Evolutionary conservation across 2,888 invertebrate genomes (phyloP), one percentile per base, ranked within the genome.

Genomic region (Hermaeophaga mercurialis): DNA sequence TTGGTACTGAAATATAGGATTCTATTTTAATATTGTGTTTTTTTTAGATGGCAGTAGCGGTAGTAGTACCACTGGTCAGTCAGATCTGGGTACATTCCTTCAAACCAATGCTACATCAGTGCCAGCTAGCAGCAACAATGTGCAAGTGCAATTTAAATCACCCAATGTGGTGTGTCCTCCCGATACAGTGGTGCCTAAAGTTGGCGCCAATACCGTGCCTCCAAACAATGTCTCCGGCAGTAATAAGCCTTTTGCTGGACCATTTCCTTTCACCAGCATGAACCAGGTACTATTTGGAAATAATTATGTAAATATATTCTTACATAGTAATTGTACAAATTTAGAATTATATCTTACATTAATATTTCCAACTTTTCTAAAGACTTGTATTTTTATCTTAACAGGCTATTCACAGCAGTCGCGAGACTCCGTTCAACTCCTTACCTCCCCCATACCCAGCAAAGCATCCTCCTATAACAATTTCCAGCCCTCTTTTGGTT

Each of bases 251-350:
- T 78, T 84, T 78, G 75, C 80, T 65, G 80, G 88, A 76, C 82
- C 85, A 75, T 94, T 88, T 79, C 93, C 94, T 34, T 94, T 94
- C 76, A 90, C 91, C 71, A 93, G 93, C 77, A 94, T 94, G 94
- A 91, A 92, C 61, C 86, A 92, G 76, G 59, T 56, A 39, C 39
- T 41, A 22, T 7, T 15, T 38, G n/a, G 6, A 5, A 22, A 22
- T 22, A 5, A 22, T 22, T 22, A 22, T 7, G 7, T 3, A 22
- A 7, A 22, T 22, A 22, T 7, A 22, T 22, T 22, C 3, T 22
- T 22, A 22, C 22, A 3, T 22, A 22, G 22, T 22, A 22, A 7
- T 22, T 22, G 22, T 22, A 22, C 22, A 22, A 22, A 3, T 22
- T n/a, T n/a, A n/a, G n/a, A 22, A 22, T 5, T 22, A 3, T 22